Percentiles rank a stretch among this genome's conserved stretches.
phyloP scores from a whole-genome alignment of 92 coral and sea anemone species.

The Epizoanthus stellaris region DNA sequence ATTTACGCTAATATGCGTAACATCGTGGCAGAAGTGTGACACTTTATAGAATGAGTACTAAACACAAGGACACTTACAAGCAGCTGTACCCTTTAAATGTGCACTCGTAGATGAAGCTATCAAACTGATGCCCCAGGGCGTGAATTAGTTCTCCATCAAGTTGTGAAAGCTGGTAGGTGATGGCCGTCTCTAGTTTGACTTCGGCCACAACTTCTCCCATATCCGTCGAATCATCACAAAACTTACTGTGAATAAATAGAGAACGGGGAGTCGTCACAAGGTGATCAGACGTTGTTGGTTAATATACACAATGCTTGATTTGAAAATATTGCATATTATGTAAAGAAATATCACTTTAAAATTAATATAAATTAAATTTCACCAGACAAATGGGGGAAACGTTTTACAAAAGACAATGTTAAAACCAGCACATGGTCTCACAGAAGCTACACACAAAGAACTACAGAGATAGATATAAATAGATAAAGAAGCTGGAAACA shows the following conservation, averaged over 20 bases:
- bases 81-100: constrained; percentile 16
- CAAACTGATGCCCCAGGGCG: constrained; percentile 1
- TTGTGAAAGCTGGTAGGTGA: constrained; percentile 23
- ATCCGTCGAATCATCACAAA: constrained; percentile 17
- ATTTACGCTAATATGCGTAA: background rate
- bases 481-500: no score
- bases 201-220: background rate
- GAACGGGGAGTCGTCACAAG: background rate
- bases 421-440: no score
- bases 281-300: background rate
- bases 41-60: background rate
- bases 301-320: no score
- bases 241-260: background rate
- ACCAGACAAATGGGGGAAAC: no score
- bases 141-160: background rate
- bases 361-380: no score
- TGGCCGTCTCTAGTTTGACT: background rate
- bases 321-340: no score
- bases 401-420: no score
- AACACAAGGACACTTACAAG: background rate
- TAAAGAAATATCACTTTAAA: no score
- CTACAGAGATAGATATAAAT: no score
- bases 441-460: no score
- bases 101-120: background rate
- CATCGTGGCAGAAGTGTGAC: background rate